Conservation (phyloP, 2,797 vertebrate genomes). For the Oryzias dopingdopingensis region DNA sequence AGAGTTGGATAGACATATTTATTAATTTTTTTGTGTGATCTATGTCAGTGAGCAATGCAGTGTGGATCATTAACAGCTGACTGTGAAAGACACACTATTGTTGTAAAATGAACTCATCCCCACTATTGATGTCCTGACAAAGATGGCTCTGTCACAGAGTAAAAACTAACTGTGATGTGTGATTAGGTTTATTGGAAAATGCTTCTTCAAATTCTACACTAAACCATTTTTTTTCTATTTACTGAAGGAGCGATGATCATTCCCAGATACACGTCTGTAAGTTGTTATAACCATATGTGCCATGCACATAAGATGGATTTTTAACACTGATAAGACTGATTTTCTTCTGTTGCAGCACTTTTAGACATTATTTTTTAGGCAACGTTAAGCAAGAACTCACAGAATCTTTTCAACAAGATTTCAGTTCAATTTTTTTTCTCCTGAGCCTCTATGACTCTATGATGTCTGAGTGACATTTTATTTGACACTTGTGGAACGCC, state of each 20-base stretch:
- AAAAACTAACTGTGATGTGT: conserved; percentile 24
- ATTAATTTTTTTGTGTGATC: conserved; percentile 9
- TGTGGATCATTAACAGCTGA: conserved; percentile 48
- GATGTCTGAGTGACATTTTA: conserved; percentile 1
- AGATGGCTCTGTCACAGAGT: conserved; percentile 32
- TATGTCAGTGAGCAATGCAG: conserved; percentile 18
- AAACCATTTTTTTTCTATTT: conserved; percentile 13
- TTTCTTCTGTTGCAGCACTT: background rate
- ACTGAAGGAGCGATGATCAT: conserved; percentile 6
- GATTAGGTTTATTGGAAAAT: background rate
- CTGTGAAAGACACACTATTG: conserved; percentile 34
- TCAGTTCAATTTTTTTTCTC: background rate
- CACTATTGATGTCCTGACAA: conserved; percentile 51
- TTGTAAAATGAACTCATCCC: conserved; percentile 52
- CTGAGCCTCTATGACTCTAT: too few relatives aligned
- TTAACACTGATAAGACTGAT: background rate
- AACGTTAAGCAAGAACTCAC: background rate
- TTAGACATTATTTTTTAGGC: background rate
- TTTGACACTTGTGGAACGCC: conserved; percentile 3
- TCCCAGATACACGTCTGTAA: conserved; percentile 2
- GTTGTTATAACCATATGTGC: background rate
- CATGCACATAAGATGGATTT: background rate
- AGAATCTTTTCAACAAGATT: background rate
- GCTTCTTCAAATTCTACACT: conserved; percentile 22
- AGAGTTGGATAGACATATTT: conserved; percentile 15